A percentile compares a stretch with the other conserved stretches of the same genome.
Evolutionary conservation across 2,113 vertebrate genomes (phyloP).

Genomic region (Erythrocebus patas): DNA sequence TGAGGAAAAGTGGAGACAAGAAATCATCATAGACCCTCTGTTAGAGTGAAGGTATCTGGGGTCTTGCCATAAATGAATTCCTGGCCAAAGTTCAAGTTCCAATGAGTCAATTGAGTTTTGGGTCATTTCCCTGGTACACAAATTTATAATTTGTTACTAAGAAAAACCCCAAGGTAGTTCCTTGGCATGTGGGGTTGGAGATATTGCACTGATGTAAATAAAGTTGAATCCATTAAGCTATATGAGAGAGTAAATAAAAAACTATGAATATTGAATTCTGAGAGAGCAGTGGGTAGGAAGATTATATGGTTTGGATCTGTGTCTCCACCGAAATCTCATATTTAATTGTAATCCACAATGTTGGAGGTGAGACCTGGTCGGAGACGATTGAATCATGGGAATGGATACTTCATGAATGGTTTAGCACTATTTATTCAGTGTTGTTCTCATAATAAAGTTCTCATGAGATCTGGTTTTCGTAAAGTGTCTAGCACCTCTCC

Average conservation of each 20-base stretch:
- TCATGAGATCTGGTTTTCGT: no score
- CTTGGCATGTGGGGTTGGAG: not conserved
- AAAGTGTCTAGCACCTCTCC: no score
- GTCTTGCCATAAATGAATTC: not conserved
- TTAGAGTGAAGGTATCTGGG: not conserved
- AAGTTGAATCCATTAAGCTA: not conserved
- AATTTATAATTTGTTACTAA: not conserved
- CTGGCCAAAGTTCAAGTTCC: not conserved
- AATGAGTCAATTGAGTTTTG: not conserved
- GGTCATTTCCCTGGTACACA: not conserved
- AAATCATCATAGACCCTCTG: not conserved
- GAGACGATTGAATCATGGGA: no score
- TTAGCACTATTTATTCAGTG: no score
- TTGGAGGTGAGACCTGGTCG: no score
- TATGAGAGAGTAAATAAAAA: not conserved
- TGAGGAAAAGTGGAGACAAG: not conserved
- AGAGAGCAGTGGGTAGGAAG: not conserved
- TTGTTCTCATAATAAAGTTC: no score
- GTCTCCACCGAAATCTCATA: no score
- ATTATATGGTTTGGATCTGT: no score
- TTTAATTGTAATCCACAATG: no score
- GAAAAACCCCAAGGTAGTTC: not conserved
- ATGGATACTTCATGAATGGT: no score
- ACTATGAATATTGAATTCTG: not conserved
- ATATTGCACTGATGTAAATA: not conserved